phyloP scores from a whole-genome alignment of 2,113 vertebrate genomes.

The Neodontobutis hainanensis region DNA sequence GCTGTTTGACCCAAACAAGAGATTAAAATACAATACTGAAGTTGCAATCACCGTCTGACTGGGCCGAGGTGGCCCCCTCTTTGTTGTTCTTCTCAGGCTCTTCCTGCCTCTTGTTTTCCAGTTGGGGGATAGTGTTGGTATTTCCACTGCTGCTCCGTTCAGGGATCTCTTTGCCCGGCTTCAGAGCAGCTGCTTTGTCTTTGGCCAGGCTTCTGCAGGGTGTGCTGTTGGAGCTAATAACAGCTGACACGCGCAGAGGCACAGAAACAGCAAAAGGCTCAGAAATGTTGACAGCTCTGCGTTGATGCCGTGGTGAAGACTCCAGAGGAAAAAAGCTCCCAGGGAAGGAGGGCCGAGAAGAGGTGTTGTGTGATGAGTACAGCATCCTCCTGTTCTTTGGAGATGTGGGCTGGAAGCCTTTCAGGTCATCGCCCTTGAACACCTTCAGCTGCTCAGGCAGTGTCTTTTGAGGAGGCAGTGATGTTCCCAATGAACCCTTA shows the following conservation, averaged over 20 bases:
- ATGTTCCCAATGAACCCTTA: slow-evolving; percentile 47
- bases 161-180: slow-evolving; percentile 60
- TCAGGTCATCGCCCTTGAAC: slow-evolving; percentile 86
- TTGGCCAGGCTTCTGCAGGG: slow-evolving; percentile 85
- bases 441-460: slow-evolving; percentile 95
- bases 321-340: slow-evolving; percentile 92
- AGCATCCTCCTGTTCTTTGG: slow-evolving; percentile 91
- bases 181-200: slow-evolving; percentile 80
- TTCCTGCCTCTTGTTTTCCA: slow-evolving; percentile 66
- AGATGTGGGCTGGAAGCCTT: slow-evolving; percentile 83
- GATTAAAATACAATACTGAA: slow-evolving; percentile 3
- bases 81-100: slow-evolving; percentile 54
- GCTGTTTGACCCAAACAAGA: neutral
- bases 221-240: slow-evolving; percentile 95
- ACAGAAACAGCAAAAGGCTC: slow-evolving; percentile 96
- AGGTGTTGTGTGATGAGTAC: slow-evolving; percentile 83
- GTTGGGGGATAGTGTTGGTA: slow-evolving; percentile 64
- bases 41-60: slow-evolving; percentile 59
- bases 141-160: slow-evolving; percentile 55
- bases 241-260: slow-evolving; percentile 89
- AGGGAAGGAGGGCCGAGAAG: slow-evolving; percentile 82
- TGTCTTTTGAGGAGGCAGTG: slow-evolving; percentile 69
- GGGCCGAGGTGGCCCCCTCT: slow-evolving; percentile 35
- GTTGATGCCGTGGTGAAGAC: slow-evolving; percentile 90
- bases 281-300: slow-evolving; percentile 94